Evolutionary conservation across 2,797 vertebrate genomes (phyloP).

Genomic region (Anableps anableps): DNA sequence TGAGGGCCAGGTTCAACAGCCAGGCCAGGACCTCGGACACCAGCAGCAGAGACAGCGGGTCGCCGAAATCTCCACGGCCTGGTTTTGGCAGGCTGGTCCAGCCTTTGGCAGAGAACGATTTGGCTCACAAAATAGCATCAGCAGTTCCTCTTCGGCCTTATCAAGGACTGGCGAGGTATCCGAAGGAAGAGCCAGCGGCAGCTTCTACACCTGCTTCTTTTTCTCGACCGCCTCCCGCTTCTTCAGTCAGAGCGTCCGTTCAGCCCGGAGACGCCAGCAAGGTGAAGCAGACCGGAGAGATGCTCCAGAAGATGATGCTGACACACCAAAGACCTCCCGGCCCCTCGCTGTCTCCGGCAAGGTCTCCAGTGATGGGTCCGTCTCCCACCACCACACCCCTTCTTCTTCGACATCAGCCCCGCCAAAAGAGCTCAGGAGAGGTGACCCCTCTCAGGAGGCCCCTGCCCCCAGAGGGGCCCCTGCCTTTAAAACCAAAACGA

Average conservation of each 20-base stretch:
- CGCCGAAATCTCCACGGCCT: conserved; percentile 59
- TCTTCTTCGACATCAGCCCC: conserved; percentile 31
- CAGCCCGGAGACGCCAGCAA: conserved; percentile 39
- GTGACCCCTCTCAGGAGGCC: conserved; percentile 78
- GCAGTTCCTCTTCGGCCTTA: conserved; percentile 19
- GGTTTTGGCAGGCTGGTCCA: conserved; percentile 45
- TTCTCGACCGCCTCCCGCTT: conserved; percentile 49
- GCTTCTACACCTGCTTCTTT: conserved; percentile 29
- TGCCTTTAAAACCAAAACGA: conserved; percentile 81
- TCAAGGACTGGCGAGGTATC: conserved; percentile 40
- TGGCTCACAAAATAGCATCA: conserved; percentile 47
- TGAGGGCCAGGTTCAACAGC: conserved; percentile 77
- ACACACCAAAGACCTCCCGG: conserved; percentile 43
- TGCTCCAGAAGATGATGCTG: conserved; percentile 73
- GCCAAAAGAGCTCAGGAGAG: conserved; percentile 61
- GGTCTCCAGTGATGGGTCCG: not conserved
- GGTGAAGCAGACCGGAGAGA: conserved; percentile 69
- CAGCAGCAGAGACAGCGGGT: conserved; percentile 63
- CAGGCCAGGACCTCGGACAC: conserved; percentile 47
- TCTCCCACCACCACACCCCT: conserved; percentile 5
- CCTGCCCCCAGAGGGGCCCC: conserved; percentile 70
- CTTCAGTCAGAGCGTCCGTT: conserved; percentile 20
- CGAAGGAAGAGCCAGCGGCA: conserved; percentile 17
- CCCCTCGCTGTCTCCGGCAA: not conserved
- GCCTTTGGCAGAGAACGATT: conserved; percentile 41